Conservation (phyloP, 2,113 vertebrate species). For the Poicephalus meyeri region DNA sequence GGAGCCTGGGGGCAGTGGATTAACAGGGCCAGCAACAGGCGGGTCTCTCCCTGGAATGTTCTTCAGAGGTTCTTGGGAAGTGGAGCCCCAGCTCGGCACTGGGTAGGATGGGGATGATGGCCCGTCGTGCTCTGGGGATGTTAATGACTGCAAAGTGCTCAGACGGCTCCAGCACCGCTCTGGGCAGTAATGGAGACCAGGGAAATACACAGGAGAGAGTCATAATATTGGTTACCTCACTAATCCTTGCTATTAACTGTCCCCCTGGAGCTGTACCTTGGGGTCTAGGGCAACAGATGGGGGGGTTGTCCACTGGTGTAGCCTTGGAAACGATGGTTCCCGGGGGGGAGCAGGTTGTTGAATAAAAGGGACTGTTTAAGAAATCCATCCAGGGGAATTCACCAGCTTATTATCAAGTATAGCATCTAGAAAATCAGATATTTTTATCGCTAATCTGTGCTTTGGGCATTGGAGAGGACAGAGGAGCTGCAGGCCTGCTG, state of each 20-base stretch:
- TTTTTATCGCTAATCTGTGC: conserved; percentile 48
- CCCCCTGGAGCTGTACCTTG: neutral
- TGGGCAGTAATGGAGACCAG: neutral
- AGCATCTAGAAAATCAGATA: conserved; percentile 40
- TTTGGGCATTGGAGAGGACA: conserved; percentile 47
- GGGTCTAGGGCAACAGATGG: neutral
- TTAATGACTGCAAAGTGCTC: neutral
- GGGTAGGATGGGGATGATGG: neutral
- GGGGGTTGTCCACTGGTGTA: neutral
- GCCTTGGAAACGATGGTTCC: neutral
- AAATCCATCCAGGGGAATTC: conserved; percentile 37
- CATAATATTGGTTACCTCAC: neutral
- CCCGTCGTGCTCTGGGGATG: rapidly evolving
- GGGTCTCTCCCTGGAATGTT: neutral
- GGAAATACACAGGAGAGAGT: neutral
- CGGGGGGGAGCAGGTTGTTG: neutral
- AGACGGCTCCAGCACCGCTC: neutral
- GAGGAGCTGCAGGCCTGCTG: conserved; percentile 53
- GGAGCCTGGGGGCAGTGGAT: rapidly evolving
- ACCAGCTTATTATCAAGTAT: conserved; percentile 35
- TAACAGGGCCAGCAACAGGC: neutral
- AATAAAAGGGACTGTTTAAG: conserved; percentile 19
- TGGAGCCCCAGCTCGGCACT: neutral
- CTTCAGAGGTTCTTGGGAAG: neutral
- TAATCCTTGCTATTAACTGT: neutral